Evolutionary conservation across 1,140 invertebrate genomes (phyloP).

Genomic region (Drosophila ohnishii): DNA sequence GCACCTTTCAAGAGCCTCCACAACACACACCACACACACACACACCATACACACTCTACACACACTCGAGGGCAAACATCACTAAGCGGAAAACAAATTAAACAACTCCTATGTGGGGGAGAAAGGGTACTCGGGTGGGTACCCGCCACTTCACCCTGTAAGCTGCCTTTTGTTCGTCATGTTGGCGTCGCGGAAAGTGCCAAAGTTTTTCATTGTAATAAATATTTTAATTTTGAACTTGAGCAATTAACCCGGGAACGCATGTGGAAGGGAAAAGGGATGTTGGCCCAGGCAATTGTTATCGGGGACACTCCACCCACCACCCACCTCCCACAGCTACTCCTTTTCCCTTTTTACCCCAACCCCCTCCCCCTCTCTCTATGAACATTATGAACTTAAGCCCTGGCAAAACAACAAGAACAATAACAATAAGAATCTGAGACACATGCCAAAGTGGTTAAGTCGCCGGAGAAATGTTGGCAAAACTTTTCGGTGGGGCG

Average conservation of each 20-base stretch:
- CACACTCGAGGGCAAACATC: conserved; percentile 31
- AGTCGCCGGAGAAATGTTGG: conserved; percentile 56
- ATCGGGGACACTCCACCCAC: conserved; percentile 8
- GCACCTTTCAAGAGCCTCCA: conserved; percentile 20
- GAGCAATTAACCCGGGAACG: conserved; percentile 78
- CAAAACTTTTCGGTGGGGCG: conserved; percentile 61
- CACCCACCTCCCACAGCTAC: conserved; percentile 10
- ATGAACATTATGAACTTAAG: conserved; percentile 77
- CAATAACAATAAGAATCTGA: conserved; percentile 70
- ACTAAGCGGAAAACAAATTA: conserved; percentile 54
- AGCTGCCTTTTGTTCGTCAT: conserved; percentile 69
- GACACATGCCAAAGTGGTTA: conserved; percentile 76
- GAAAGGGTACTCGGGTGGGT: conserved; percentile 10
- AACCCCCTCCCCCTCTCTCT: conserved; percentile 1
- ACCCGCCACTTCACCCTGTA: conserved; percentile 35
- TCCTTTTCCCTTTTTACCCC: not conserved
- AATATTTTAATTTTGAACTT: conserved; percentile 82
- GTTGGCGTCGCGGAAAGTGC: conserved; percentile 75
- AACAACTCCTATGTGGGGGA: conserved; percentile 35
- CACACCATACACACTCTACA: not conserved
- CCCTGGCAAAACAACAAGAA: conserved; percentile 44
- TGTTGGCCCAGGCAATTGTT: conserved; percentile 51
- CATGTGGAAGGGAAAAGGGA: conserved; percentile 57
- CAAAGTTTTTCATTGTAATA: conserved; percentile 81
- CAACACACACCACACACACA: not conserved